Base-by-base conservation (phyloP, 2,113 vertebrate genomes). In the Mugil cephalus region DNA sequence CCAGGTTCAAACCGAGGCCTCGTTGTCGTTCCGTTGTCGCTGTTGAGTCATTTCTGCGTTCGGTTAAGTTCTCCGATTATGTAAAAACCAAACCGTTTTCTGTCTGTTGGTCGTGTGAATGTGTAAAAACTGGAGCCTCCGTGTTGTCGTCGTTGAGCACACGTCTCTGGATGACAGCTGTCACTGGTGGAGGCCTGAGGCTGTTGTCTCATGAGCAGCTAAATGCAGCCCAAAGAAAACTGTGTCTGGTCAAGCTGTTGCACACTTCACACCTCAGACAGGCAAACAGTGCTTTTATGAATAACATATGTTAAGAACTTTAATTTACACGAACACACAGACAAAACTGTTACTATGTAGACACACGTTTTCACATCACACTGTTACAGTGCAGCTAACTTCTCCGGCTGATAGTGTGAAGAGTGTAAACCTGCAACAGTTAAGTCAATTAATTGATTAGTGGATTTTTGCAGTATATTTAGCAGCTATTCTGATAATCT, bases 121-220 rank as follows among this genome's bases (percentile, higher is more conserved):
- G 13, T n/a, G n/a, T 45, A 40, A 52, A 54, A 63, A 67, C 4
- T 9, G 4, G 17, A 64, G 62, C 3, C 2, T 17, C 14, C 8
- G 36, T 30, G 15, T 64, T 1, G 45, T 13, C 10, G 40, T 30
- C 35, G n/a, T n/a, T n/a, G n/a, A n/a, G n/a, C n/a, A n/a, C n/a
- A n/a, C 69, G 55, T 54, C 61, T 58, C 54, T 74, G 55, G 69
- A n/a, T 46, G 51, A 53, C 34, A 60, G 52, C 21, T 40, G 55
- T 68, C 50, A 39, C 79, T 79, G 76, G 55, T 43, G 18, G 70
- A 65, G 55, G n/a, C 55, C 54, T 55, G 66, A 82, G 0, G 17
- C 68, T 73, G 48, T 43, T 35, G 59, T 78, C 87, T 66, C 75
- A 61, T 80, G 87, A 80, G 76, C 50, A 63, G 69, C 74, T 43